Conservation (phyloP, 1,140 invertebrate species). For the Drosophila aff. region DNA sequence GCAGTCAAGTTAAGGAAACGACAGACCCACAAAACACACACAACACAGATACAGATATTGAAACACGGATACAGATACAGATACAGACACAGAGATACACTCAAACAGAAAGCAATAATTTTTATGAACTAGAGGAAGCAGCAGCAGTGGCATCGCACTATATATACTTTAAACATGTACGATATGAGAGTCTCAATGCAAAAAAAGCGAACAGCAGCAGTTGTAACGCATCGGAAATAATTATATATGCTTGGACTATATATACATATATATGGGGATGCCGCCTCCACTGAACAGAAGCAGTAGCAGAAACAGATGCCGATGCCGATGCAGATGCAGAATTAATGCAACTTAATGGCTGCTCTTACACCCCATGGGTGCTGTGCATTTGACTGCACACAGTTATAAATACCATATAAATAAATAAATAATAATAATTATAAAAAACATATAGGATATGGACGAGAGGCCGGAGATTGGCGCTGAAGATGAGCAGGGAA, state of each 20-base stretch:
- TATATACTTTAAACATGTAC: conserved; percentile 51
- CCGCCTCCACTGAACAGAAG: conserved; percentile 32
- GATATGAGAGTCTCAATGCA: conserved; percentile 37
- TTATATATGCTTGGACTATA: conserved; percentile 34
- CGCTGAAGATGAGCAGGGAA: conserved; percentile 23
- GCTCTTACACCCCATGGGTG: conserved; percentile 80
- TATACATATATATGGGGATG: conserved; percentile 11
- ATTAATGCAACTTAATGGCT: conserved; percentile 61
- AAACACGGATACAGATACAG: conserved; percentile 9
- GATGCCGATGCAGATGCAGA: conserved; percentile 34
- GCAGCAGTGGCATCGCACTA: conserved; percentile 71
- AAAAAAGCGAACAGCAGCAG: conserved; percentile 31
- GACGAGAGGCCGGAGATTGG: conserved; percentile 34
- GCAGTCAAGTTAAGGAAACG: conserved; percentile 71
- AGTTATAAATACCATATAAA: conserved; percentile 47
- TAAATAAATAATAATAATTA: conserved; percentile 34
- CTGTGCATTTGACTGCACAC: conserved; percentile 70
- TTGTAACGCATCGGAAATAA: conserved; percentile 61
- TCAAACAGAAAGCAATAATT: conserved; percentile 79
- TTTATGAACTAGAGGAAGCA: conserved; percentile 52
- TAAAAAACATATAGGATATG: conserved; percentile 35
- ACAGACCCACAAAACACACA: conserved; percentile 41
- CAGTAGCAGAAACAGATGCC: conserved; percentile 15
- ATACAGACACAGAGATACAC: conserved; percentile 23
- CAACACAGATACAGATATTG: conserved; percentile 17